These are phyloP conservation scores for Sarcophaga carnaria DNA, from an alignment of 2,888 invertebrate genomes.

Conservation along the genomic window DNA sequence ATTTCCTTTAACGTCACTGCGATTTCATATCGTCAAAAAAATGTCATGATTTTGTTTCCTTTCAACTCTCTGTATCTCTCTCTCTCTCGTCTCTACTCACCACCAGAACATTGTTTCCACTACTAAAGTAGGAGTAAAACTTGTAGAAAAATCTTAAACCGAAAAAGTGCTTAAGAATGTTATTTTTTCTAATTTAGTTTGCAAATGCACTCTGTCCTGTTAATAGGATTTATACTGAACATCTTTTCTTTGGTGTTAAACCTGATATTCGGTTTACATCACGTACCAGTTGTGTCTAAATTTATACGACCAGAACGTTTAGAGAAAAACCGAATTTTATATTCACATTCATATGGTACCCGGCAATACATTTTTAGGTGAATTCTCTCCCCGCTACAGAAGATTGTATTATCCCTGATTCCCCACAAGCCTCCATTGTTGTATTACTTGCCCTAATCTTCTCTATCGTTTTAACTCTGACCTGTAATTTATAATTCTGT, in stretches of 20 bases:
- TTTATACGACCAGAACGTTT: too few species aligned
- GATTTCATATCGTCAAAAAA: background rate
- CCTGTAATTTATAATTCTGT: too few species aligned
- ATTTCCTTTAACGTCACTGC: constrained; percentile 25
- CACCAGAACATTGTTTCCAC: background rate
- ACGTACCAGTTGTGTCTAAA: too few species aligned
- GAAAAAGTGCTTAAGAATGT: constrained; percentile 69
- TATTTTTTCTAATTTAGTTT: constrained; percentile 25
- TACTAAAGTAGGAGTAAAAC: constrained; percentile 22
- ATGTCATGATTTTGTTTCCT: constrained; percentile 27
- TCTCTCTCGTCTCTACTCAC: background rate
- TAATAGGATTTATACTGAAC: background rate
- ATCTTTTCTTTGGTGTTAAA: constrained; percentile 11
- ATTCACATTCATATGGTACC: too few species aligned
- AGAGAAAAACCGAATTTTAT: too few species aligned
- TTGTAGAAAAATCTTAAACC: constrained; percentile 73
- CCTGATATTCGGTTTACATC: background rate
- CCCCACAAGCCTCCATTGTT: too few species aligned
- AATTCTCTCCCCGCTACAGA: too few species aligned
- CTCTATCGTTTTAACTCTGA: too few species aligned
- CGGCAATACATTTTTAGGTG: too few species aligned
- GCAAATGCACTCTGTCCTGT: constrained; percentile 1
- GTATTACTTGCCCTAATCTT: too few species aligned
- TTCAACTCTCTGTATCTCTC: background rate
- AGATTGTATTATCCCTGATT: too few species aligned